Evolutionary conservation across 1,140 invertebrate genomes (phyloP), one percentile per base, ranked within the genome.

Genomic region (Musca vetustissima): DNA sequence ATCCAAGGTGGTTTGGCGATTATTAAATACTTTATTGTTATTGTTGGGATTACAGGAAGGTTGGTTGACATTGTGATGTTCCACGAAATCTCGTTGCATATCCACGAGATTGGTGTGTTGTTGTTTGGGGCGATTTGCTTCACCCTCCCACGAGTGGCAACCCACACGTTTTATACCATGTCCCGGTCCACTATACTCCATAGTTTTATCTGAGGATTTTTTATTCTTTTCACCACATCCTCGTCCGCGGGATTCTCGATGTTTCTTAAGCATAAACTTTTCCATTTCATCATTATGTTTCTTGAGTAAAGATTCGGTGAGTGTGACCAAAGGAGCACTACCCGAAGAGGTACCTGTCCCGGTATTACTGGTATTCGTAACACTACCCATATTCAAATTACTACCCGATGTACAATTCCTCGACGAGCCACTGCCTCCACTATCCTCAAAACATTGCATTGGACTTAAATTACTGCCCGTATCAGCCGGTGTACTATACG

Each of bases 201-300:
- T 55, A 52, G 75, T 74, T 32, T 80, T 82, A 4, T 69, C 79
- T 71, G 75, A 68, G 66, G 80, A 69, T 69, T 83, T 77, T 72
- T 84, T 81, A 67, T 68, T 75, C 73, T 85, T 79, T 19, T 81
- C 82, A 1, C 75, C 79, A 70, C 86, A 87, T 43, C 36, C 36
- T 14, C 85, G 86, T 52, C 83, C 86, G 17, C 88, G 81, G n/a
- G 87, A 82, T 70, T 90, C 87, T 7, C 87, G 85, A 74, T 92
- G 89, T 64, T 88, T 88, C 73, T 90, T 89, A 11, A 91, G 84
- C 86, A 93, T 89, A 4, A 87, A 84, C 74, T 91, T 91, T 75
- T 92, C 90, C 91, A 92, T 93, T 64, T 91, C 87, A 71, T 90
- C 88, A 77, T 92, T 92, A 73, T 92, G 91, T 71, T 86, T 88